phyloP scores from a whole-genome alignment of 2,888 invertebrate genomes.

The Lasioglossum lativentre region DNA sequence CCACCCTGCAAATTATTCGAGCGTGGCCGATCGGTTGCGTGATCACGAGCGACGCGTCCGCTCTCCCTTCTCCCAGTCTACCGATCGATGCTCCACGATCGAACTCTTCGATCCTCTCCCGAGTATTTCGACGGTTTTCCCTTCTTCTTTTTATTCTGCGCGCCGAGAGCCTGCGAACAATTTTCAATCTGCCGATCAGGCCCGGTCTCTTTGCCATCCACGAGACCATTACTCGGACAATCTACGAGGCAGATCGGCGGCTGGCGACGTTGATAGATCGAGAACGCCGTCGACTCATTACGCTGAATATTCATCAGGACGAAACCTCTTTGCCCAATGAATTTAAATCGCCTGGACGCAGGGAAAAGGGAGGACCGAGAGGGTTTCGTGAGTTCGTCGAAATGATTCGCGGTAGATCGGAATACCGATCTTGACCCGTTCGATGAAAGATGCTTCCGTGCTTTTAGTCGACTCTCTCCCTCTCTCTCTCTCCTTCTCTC shows the following conservation, averaged over 20 bases:
- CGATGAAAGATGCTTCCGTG: constrained; percentile 46
- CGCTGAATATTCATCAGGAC: constrained; percentile 74
- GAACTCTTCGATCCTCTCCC: neutral
- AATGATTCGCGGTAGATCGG: constrained; percentile 40
- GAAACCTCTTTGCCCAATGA: constrained; percentile 62
- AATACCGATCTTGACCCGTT: constrained; percentile 58
- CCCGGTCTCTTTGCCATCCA: constrained; percentile 16
- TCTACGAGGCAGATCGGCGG: constrained; percentile 43
- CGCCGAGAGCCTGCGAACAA: neutral
- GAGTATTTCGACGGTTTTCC: neutral
- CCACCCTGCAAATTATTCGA: constrained; percentile 76
- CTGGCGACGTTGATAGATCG: constrained; percentile 57
- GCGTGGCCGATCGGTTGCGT: constrained; percentile 69
- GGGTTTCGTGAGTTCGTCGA: constrained; percentile 37
- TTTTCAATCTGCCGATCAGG: constrained; percentile 1
- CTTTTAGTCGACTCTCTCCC: constrained; percentile 12
- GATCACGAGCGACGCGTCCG: constrained; percentile 62
- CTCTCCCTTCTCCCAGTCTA: constrained; percentile 39
- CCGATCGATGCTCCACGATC: constrained; percentile 12
- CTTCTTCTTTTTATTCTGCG: too few relatives aligned
- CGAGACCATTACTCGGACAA: constrained; percentile 40
- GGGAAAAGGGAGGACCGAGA: neutral
- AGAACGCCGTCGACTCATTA: constrained; percentile 57
- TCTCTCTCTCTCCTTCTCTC: neutral
- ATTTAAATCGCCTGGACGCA: constrained; percentile 64